Evolutionary conservation across 2,113 vertebrate genomes (phyloP).

Genomic region (Meriones unguiculatus): DNA sequence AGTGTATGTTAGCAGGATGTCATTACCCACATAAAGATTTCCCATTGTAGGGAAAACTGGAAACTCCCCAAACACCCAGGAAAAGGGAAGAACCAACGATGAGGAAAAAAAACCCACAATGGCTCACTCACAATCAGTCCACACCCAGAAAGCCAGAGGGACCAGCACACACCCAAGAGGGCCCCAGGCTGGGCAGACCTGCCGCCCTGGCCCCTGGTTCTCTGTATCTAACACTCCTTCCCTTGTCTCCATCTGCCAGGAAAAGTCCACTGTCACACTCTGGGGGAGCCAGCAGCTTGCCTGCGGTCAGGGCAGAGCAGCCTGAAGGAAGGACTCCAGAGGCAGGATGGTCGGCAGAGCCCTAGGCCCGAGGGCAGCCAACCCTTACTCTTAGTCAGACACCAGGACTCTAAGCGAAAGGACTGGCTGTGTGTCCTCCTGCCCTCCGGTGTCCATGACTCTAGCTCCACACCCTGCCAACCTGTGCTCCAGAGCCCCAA

Average conservation of each 20-base stretch:
- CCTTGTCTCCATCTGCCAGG: background rate
- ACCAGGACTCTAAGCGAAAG: background rate
- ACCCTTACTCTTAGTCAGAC: background rate
- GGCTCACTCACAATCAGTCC: background rate
- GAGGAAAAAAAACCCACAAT: rapidly evolving
- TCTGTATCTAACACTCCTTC: no score
- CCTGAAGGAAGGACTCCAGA: background rate
- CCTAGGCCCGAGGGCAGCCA: rapidly evolving
- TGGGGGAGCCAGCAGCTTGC: background rate
- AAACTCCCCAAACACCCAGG: slow-evolving; percentile 55
- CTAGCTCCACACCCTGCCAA: no score
- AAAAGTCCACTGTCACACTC: no score
- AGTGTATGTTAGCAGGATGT: background rate
- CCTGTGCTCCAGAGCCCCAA: background rate
- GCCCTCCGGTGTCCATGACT: background rate
- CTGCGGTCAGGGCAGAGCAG: background rate
- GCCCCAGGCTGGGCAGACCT: no score
- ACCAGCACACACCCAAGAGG: background rate
- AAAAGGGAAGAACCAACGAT: background rate
- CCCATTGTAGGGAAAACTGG: slow-evolving; percentile 36
- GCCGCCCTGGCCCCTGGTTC: background rate
- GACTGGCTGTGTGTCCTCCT: background rate
- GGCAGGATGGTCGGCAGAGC: background rate
- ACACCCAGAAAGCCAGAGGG: background rate
- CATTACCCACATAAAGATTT: background rate